phyloP scores from a whole-genome alignment of 2,113 vertebrate genomes.

The Crotalus horridus region DNA sequence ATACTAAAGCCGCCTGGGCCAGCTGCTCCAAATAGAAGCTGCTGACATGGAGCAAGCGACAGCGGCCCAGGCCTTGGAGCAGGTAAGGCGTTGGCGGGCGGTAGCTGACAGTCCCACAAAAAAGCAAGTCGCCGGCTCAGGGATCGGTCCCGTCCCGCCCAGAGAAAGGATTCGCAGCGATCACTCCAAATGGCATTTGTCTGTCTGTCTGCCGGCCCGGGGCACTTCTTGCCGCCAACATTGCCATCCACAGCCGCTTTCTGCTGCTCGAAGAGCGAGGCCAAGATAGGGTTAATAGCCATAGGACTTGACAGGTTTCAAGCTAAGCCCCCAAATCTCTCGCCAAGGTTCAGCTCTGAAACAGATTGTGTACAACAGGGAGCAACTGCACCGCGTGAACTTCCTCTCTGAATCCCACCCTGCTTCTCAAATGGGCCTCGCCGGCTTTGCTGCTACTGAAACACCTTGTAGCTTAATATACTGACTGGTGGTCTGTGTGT shows the following conservation, averaged over 20 bases:
- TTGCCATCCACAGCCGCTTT: not conserved
- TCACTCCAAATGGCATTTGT: rapidly evolving
- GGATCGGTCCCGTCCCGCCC: not conserved
- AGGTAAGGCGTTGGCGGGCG: conserved; percentile 44
- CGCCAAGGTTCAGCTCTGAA: not conserved
- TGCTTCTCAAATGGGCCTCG: not conserved
- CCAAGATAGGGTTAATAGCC: not conserved
- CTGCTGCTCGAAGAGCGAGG: not conserved
- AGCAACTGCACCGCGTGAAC: not conserved
- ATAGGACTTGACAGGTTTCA: too few relatives aligned
- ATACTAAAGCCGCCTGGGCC: conserved; percentile 53
- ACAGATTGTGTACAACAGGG: not conserved
- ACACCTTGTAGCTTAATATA: not conserved
- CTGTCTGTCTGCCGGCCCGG: not conserved
- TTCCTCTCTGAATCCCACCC: not conserved
- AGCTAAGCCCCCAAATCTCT: too few relatives aligned
- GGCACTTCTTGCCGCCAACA: not conserved
- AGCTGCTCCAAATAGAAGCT: conserved; percentile 11
- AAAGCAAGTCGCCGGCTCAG: not conserved
- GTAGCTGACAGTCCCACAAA: not conserved
- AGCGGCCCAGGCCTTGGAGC: not conserved
- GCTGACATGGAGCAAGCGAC: conserved; percentile 16
- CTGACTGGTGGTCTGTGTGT: not conserved
- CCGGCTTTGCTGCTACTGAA: not conserved
- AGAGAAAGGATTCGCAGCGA: not conserved